Conservation (phyloP, 2,888 invertebrate genomes). For the Tetramorium bicarinatum region DNA sequence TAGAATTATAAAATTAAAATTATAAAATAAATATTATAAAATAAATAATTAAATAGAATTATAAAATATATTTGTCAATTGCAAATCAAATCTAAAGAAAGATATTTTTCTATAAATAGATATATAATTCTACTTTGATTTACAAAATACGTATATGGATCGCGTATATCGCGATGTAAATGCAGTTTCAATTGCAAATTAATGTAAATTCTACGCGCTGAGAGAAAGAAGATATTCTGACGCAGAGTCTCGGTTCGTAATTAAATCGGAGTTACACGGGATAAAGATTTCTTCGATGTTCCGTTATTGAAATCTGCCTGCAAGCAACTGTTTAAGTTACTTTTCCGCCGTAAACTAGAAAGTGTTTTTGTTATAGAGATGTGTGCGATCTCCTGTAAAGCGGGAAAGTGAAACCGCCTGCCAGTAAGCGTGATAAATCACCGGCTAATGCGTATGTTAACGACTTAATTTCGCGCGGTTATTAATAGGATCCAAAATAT, state of each 20-base stretch:
- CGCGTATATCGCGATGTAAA: background rate
- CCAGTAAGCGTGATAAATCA: constrained; percentile 41
- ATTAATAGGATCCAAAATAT: constrained; percentile 45
- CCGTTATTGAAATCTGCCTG: background rate
- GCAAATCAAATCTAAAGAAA: background rate
- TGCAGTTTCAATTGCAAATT: background rate
- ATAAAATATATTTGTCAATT: background rate
- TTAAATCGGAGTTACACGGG: background rate
- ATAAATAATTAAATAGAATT: background rate
- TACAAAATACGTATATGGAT: background rate
- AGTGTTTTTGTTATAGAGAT: constrained; percentile 33
- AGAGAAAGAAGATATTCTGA: background rate
- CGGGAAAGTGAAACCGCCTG: constrained; percentile 33
- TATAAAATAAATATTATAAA: background rate
- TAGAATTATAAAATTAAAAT: background rate
- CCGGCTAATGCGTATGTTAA: constrained; percentile 32
- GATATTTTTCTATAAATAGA: background rate
- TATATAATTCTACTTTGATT: background rate
- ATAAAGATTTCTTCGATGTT: constrained; percentile 6
- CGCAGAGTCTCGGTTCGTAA: background rate
- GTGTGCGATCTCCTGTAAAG: background rate
- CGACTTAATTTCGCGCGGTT: constrained; percentile 28
- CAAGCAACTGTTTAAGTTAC: background rate
- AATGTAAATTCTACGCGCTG: background rate
- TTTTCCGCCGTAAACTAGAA: constrained; percentile 28